Percentiles rank a stretch among this genome's conserved stretches.
phyloP scores from a whole-genome alignment of 2,888 invertebrate genomes.

The Eledona agricola region DNA sequence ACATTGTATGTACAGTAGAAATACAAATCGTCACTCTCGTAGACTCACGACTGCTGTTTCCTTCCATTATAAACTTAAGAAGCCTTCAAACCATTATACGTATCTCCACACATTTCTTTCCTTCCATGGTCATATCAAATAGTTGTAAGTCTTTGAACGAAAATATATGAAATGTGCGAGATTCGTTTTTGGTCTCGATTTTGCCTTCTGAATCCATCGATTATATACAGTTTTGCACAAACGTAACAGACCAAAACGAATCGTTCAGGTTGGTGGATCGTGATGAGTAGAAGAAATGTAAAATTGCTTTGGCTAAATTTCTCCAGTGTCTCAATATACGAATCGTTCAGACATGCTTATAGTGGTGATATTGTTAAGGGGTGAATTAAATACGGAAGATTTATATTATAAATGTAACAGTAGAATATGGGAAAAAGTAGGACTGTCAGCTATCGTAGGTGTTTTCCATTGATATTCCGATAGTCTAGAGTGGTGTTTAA shows the following conservation, averaged over 20 bases:
- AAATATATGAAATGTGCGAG: conserved; percentile 3
- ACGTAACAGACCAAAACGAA: conserved; percentile 10
- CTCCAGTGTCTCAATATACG: too few species aligned
- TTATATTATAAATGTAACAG: too few species aligned
- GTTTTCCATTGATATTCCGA: conserved; percentile 19
- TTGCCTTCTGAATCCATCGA: conserved; percentile 13
- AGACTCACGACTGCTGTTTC: conserved; percentile 14
- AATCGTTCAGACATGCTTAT: too few species aligned
- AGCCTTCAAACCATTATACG: conserved; percentile 18
- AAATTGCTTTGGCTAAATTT: too few species aligned
- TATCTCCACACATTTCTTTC: conserved; percentile 12
- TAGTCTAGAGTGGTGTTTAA: conserved; percentile 23
- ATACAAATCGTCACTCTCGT: too few species aligned
- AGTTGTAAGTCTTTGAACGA: conserved; percentile 22
- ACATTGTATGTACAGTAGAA: conserved; percentile 35
- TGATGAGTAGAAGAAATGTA: too few species aligned
- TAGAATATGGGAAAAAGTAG: conserved; percentile 14
- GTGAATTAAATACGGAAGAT: too few species aligned
- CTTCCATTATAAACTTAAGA: conserved; percentile 8
- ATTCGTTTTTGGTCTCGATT: conserved; percentile 15
- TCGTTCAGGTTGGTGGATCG: too few species aligned
- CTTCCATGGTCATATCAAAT: conserved; percentile 2
- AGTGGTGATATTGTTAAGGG: too few species aligned
- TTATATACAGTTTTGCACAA: conserved; percentile 8
- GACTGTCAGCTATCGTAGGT: conserved; percentile 17